phyloP scores from a whole-genome alignment of 2,888 invertebrate genomes.

The Hydriomena furcata region DNA sequence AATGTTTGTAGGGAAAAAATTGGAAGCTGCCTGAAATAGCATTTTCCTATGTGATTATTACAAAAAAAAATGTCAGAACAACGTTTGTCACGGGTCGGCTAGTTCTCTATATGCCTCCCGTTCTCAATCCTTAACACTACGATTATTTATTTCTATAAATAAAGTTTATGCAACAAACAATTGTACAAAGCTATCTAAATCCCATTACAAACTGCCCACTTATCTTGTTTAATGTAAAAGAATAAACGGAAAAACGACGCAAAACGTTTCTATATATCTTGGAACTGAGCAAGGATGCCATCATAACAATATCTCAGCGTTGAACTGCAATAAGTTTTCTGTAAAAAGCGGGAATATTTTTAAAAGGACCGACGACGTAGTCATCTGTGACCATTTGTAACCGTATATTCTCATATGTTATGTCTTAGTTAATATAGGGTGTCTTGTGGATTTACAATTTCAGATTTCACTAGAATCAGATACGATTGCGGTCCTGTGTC shows the following conservation, averaged over 20 bases:
- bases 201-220: slow-evolving; percentile 11
- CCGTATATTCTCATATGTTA: slow-evolving; percentile 10
- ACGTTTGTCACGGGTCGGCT: too few relatives aligned
- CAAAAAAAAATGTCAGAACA: too few relatives aligned
- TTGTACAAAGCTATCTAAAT: slow-evolving; percentile 3
- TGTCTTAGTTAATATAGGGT: slow-evolving; percentile 1
- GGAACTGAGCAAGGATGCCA: not conserved
- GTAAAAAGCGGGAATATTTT: slow-evolving; percentile 11
- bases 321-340: slow-evolving; percentile 10
- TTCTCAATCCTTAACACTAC: too few relatives aligned
- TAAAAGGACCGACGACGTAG: slow-evolving; percentile 1
- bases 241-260: slow-evolving; percentile 6
- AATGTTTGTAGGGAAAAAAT: too few relatives aligned
- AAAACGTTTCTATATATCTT: slow-evolving; percentile 11
- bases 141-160: too few relatives aligned
- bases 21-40: too few relatives aligned
- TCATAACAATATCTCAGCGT: slow-evolving; percentile 14
- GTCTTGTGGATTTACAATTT: too few relatives aligned
- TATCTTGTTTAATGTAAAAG: slow-evolving; percentile 14
- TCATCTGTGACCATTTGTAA: slow-evolving; percentile 9
- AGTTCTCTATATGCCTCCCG: too few relatives aligned
- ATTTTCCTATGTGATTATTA: too few relatives aligned
- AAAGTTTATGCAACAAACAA: not conserved
- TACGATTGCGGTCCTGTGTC: too few relatives aligned
- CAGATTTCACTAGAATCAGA: too few relatives aligned